phyloP scores from a whole-genome alignment of 2,113 vertebrate species.

The Lampris megalopsis region DNA sequence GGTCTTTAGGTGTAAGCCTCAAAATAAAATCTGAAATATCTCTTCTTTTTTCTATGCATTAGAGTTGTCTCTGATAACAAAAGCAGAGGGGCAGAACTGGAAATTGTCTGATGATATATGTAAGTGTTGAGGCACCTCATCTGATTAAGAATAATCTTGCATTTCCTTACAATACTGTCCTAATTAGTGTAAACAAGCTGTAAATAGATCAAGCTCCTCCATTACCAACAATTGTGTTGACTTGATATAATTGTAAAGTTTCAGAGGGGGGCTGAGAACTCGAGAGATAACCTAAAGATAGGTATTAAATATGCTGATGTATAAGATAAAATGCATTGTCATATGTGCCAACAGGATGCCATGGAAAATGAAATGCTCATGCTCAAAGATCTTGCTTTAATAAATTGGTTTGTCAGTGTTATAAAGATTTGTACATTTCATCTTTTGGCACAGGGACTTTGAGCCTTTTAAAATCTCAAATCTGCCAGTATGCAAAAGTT shows the following conservation, averaged over 20 bases:
- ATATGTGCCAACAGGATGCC: neutral
- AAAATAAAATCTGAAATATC: too few species aligned
- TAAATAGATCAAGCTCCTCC: slow-evolving; percentile 42
- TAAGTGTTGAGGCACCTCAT: slow-evolving; percentile 35
- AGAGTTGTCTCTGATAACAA: too few species aligned
- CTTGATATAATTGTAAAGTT: slow-evolving; percentile 72
- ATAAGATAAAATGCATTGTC: neutral
- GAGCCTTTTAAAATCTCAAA: neutral
- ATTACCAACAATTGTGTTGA: slow-evolving; percentile 48
- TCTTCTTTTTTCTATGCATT: too few species aligned
- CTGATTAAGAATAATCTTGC: slow-evolving; percentile 51
- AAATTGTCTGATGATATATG: slow-evolving; percentile 41
- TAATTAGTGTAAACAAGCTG: slow-evolving; percentile 34
- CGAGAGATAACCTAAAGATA: slow-evolving; percentile 35
- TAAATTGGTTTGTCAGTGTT: slow-evolving; percentile 37
- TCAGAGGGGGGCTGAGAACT: slow-evolving; percentile 36
- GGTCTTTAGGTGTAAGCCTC: too few species aligned
- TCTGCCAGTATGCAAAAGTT: neutral
- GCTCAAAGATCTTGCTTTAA: neutral
- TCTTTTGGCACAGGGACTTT: neutral
- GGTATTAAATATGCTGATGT: too few species aligned
- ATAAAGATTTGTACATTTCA: slow-evolving; percentile 4
- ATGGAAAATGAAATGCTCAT: slow-evolving; percentile 24
- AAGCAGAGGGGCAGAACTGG: slow-evolving; percentile 21
- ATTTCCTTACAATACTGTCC: slow-evolving; percentile 34